Conservation (phyloP, 1,140 invertebrate species). For the Zaprionus tsacasi region DNA sequence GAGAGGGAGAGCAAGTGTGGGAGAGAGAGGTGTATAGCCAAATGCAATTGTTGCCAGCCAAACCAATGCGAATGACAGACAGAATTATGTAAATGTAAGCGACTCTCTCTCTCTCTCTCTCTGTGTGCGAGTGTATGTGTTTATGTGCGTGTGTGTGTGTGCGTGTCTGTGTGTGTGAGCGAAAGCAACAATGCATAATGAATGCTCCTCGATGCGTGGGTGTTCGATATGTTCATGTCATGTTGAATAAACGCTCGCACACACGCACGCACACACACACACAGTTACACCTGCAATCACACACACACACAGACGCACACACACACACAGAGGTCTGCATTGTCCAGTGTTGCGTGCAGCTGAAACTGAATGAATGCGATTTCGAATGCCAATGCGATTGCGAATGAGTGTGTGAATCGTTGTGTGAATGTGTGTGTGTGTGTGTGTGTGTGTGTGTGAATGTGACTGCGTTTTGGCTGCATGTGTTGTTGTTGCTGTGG, state of each 20-base stretch:
- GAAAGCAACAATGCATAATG: conserved; percentile 70
- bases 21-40: background rate
- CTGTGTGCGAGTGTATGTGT: conserved; percentile 10
- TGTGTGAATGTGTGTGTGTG: conserved; percentile 3
- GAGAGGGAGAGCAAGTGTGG: no score
- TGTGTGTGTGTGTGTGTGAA: conserved; percentile 8
- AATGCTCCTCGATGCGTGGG: conserved; percentile 73
- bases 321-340: background rate
- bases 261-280: conserved; percentile 29
- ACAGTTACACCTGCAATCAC: conserved; percentile 17
- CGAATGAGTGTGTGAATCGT: background rate
- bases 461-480: conserved; percentile 20
- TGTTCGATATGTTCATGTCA: conserved; percentile 71
- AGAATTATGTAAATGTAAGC: conserved; percentile 61
- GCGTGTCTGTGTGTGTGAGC: conserved; percentile 12
- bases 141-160: conserved; percentile 37
- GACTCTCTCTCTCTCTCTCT: background rate
- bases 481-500: conserved; percentile 40
- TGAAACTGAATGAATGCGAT: conserved; percentile 35
- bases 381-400: conserved; percentile 1
- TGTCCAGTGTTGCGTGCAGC: conserved; percentile 11
- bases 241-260: conserved; percentile 50
- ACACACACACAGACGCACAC: conserved; percentile 24
- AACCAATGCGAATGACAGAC: conserved; percentile 63
- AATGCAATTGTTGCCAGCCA: conserved; percentile 58